Percentiles rank a stretch among this genome's conserved stretches.
Evolutionary conservation across 2,888 invertebrate genomes (phyloP).

Genomic region (Tubulanus polymorphus): DNA sequence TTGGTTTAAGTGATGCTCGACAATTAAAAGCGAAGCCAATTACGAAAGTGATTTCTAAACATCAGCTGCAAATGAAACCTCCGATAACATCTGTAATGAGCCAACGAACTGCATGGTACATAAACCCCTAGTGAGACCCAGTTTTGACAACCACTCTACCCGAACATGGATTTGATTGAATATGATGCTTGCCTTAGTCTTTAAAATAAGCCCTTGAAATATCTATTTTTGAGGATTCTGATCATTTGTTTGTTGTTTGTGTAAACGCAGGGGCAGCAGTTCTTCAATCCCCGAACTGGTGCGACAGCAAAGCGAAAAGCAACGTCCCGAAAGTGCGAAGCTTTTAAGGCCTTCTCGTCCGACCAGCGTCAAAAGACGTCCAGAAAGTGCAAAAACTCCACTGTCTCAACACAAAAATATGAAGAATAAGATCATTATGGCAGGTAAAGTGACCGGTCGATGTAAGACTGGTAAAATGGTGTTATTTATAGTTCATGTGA

Average conservation of each 20-base stretch:
- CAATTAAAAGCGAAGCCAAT: slow-evolving; percentile 25
- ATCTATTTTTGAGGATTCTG: too few species aligned
- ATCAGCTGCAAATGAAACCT: slow-evolving; percentile 22
- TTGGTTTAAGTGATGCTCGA: slow-evolving; percentile 27
- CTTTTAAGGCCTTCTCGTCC: slow-evolving; percentile 21
- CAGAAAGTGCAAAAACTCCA: slow-evolving; percentile 39
- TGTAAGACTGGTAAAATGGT: too few species aligned
- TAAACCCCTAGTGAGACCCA: too few species aligned
- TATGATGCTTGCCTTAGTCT: too few species aligned
- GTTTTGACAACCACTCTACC: too few species aligned
- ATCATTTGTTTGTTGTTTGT: too few species aligned
- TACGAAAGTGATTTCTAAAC: slow-evolving; percentile 11
- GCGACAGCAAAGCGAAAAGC: slow-evolving; percentile 22
- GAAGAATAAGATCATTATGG: too few species aligned
- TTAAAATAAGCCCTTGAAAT: too few species aligned
- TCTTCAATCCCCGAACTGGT: slow-evolving; percentile 33
- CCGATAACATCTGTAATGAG: slow-evolving; percentile 20
- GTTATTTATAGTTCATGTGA: too few species aligned
- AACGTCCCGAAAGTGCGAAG: slow-evolving; percentile 24
- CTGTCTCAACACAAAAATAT: too few species aligned
- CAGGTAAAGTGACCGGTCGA: too few species aligned
- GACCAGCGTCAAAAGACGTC: slow-evolving; percentile 31
- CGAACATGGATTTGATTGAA: too few species aligned
- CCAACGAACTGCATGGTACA: slow-evolving; percentile 25
- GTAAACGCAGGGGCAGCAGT: slow-evolving; percentile 42